Evolutionary conservation across 2,113 vertebrate species (phyloP), one percentile per base, ranked within the genome.

Genomic region (Clupea harengus): DNA sequence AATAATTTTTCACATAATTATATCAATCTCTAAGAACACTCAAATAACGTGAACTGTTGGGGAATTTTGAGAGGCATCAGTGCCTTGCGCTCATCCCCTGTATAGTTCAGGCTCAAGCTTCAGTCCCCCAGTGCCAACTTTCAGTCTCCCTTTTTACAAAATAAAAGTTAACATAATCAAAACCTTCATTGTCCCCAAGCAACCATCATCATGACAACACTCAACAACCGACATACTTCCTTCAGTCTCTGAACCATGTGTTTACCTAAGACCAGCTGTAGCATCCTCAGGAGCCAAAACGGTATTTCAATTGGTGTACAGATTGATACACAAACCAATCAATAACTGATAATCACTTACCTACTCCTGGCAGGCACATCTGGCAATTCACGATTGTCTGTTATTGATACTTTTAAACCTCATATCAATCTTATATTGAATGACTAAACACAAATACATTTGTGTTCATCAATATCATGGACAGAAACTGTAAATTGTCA

Each of bases 91-190:
- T 11, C 60, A 88, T 84, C 84, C 89, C 87, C 82, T 88, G 85
- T 80, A 90, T 86, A 91, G 90, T 92, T 91, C 95, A 94, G 95
- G 95, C 91, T 84, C 85, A 82, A 86, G 50, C 84, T 11, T 93
- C 20, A 50, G 85, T 91, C 84, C 67, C 45, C 85, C 86, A 28
- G 25, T 72, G 72, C 72, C 72, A 13, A 78, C 9, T 91, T 91
- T 86, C 89, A 3, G 81, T 85, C 87, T 32, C 50, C 44, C 89
- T 85, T 88, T 90, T 93, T 93, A 90, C 89, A 92, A 92, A 93
- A 95, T 84, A 85, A 81, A 64, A 89, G 46, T 57, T 60, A 57
- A 83, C 72, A 49, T 64, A 64, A 22, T 85, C 85, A 50, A 88
- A 87, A 87, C 81, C 32, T 17, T 83, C 52, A 22, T 49, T 81